Conservation (phyloP, 2,113 vertebrate species). For the Delphinapterus leucas region DNA sequence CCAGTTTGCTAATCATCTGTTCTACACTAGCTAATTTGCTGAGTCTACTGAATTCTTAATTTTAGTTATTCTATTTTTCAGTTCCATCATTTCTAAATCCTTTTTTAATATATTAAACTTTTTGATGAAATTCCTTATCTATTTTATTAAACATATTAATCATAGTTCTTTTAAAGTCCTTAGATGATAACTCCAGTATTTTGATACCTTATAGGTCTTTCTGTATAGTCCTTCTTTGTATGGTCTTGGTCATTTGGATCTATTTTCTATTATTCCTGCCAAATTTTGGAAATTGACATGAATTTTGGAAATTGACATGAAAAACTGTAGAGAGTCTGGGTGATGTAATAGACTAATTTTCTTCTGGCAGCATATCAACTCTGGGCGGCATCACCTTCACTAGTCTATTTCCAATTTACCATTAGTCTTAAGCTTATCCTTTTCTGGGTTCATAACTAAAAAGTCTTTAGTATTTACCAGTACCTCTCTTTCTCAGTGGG, state of each 20-base stretch:
- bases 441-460: background rate
- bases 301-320: background rate
- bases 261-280: background rate
- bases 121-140: background rate
- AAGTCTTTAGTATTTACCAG: background rate
- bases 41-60: background rate
- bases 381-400: background rate
- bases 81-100: background rate
- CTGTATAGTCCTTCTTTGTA: background rate
- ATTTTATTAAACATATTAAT: background rate
- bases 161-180: background rate
- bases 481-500: background rate
- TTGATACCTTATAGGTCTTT: background rate
- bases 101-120: background rate
- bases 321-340: background rate
- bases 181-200: background rate
- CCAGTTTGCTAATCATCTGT: background rate
- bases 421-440: background rate
- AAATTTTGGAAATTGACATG: background rate
- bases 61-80: background rate
- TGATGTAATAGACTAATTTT: background rate
- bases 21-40: background rate
- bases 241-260: background rate
- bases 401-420: background rate
- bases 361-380: background rate